These are phyloP conservation scores for Microcebus jonahi DNA, from an alignment of 2,113 vertebrate species.

Conservation along the genomic window DNA sequence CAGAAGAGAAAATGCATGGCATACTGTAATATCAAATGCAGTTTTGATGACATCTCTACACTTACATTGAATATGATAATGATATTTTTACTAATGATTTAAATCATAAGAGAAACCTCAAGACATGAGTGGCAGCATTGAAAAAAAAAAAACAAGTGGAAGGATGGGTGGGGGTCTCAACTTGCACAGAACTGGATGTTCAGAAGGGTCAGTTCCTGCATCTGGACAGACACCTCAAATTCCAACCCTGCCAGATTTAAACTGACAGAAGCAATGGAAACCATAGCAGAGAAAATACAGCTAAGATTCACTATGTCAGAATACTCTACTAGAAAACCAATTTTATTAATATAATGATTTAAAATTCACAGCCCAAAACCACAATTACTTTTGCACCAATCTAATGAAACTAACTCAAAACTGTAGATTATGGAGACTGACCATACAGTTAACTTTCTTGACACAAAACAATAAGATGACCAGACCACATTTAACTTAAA, in stretches of 20 bases:
- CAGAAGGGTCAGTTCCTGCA: background rate
- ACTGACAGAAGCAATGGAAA: background rate
- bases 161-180: too few relatives aligned
- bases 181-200: background rate
- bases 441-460: background rate
- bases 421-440: background rate
- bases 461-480: background rate
- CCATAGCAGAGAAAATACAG: background rate
- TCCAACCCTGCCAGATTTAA: background rate
- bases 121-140: background rate
- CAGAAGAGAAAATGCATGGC: background rate
- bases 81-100: background rate
- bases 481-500: background rate
- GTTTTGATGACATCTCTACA: background rate
- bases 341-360: background rate
- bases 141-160: background rate
- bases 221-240: background rate
- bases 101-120: background rate
- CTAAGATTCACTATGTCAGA: background rate
- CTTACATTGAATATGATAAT: background rate
- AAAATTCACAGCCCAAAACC: too few relatives aligned
- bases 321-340: background rate
- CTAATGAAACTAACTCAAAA: background rate
- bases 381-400: too few relatives aligned
- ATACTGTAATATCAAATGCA: background rate